Percentiles rank a stretch among this genome's conserved stretches.
phyloP scores from a whole-genome alignment of 2,888 invertebrate genomes.

The Scelioninae gen. 1 region DNA sequence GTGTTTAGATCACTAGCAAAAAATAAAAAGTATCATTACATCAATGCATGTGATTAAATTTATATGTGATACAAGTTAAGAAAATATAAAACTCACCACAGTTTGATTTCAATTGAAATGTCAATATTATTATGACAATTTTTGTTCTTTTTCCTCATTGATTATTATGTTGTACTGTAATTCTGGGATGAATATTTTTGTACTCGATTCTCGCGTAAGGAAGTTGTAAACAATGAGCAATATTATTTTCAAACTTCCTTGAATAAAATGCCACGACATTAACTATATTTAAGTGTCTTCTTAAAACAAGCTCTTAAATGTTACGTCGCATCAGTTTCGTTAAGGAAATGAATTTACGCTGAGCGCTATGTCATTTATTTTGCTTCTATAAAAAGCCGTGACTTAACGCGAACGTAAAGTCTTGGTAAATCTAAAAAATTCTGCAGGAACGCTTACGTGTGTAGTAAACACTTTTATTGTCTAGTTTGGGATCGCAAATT shows the following conservation, averaged over 20 bases:
- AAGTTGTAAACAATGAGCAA: slow-evolving; percentile 23
- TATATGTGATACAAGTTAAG: too few relatives aligned
- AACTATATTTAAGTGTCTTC: slow-evolving; percentile 36
- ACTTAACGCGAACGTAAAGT: slow-evolving; percentile 27
- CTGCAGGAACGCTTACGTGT: neutral
- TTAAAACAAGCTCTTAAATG: slow-evolving; percentile 40
- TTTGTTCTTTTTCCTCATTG: too few relatives aligned
- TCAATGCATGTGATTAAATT: too few relatives aligned
- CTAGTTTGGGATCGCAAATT: slow-evolving; percentile 4
- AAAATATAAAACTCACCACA: too few relatives aligned
- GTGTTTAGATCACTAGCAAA: too few relatives aligned
- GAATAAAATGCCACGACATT: slow-evolving; percentile 25
- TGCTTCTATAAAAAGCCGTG: slow-evolving; percentile 56
- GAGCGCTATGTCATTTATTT: slow-evolving; percentile 39
- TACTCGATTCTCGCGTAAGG: neutral
- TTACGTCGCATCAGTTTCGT: slow-evolving; percentile 40
- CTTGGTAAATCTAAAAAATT: slow-evolving; percentile 30
- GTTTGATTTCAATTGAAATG: too few relatives aligned
- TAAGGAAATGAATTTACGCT: slow-evolving; percentile 46
- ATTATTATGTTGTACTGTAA: too few relatives aligned
- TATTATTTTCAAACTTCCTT: slow-evolving; percentile 38
- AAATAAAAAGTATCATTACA: too few relatives aligned
- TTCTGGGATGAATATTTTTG: too few relatives aligned
- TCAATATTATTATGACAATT: too few relatives aligned
- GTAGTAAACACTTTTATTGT: slow-evolving; percentile 25